Conservation (phyloP, 1,140 invertebrate species). For the Nylanderia fulva region DNA sequence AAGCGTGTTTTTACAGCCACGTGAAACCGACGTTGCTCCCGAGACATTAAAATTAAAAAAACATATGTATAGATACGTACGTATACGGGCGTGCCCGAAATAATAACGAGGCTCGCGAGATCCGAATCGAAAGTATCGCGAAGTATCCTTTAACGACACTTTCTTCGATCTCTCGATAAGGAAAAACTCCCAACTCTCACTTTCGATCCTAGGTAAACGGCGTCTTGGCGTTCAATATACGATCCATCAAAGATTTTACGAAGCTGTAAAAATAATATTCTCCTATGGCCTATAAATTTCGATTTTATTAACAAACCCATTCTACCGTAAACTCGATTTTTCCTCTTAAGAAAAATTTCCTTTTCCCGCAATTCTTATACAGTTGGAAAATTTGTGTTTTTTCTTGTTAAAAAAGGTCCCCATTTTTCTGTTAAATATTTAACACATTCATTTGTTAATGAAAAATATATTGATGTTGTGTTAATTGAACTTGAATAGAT, state of each 20-base stretch:
- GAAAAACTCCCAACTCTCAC: constrained; percentile 37
- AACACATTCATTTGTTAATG: too few species aligned
- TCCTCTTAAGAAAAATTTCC: neutral
- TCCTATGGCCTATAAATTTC: neutral
- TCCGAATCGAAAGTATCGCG: constrained; percentile 39
- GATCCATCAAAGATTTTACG: neutral
- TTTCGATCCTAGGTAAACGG: constrained; percentile 7
- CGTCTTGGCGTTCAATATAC: neutral
- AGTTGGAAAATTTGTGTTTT: too few species aligned
- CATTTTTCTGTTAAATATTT: too few species aligned
- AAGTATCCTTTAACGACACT: constrained; percentile 34
- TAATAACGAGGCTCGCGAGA: constrained; percentile 28
- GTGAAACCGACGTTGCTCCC: neutral
- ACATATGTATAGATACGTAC: too few species aligned
- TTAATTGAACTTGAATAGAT: too few species aligned
- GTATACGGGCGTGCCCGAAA: neutral
- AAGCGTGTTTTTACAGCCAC: constrained; percentile 33
- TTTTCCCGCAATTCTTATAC: neutral
- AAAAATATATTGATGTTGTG: too few species aligned
- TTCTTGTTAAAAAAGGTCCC: too few species aligned
- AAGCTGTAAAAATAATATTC: neutral
- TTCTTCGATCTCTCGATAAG: constrained; percentile 39
- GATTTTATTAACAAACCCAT: neutral
- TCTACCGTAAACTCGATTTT: neutral
- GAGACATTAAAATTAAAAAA: neutral